phyloP scores from a whole-genome alignment of 1,140 invertebrate genomes.

The Nomia melanderi region DNA sequence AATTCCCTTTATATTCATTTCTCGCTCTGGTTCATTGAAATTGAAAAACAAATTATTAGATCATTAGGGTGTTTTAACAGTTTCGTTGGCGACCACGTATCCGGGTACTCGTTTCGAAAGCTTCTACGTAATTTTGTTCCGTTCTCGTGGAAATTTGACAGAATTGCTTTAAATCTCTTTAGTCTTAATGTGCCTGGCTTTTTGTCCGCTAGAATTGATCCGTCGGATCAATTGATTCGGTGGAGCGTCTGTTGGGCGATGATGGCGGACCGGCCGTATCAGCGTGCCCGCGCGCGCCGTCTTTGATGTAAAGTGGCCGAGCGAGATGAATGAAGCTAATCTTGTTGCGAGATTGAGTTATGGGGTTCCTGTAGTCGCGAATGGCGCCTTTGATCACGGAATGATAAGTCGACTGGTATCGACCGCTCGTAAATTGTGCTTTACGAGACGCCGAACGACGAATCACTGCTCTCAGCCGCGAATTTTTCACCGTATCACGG shows the following conservation, averaged over 20 bases:
- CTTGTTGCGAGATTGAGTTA: constrained; percentile 15
- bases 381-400: constrained; percentile 2
- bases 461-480: background rate
- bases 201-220: background rate
- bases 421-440: constrained; percentile 8
- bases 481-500: background rate
- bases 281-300: background rate
- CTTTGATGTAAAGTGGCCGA: constrained; percentile 4
- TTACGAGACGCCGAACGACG: background rate
- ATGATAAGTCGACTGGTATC: background rate
- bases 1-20: too few relatives aligned
- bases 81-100: too few relatives aligned
- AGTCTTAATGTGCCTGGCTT: background rate
- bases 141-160: too few relatives aligned
- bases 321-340: constrained; percentile 14
- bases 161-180: background rate
- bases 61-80: too few relatives aligned
- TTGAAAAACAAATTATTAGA: too few relatives aligned
- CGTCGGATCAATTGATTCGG: constrained; percentile 5
- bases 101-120: too few relatives aligned
- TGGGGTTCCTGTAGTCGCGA: background rate
- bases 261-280: background rate
- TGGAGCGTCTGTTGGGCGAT: background rate
- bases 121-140: too few relatives aligned
- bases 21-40: too few relatives aligned